These are phyloP conservation scores for Oncorhynchus kisutch DNA, from an alignment of 2,113 vertebrate genomes.

Conservation along the genomic window DNA sequence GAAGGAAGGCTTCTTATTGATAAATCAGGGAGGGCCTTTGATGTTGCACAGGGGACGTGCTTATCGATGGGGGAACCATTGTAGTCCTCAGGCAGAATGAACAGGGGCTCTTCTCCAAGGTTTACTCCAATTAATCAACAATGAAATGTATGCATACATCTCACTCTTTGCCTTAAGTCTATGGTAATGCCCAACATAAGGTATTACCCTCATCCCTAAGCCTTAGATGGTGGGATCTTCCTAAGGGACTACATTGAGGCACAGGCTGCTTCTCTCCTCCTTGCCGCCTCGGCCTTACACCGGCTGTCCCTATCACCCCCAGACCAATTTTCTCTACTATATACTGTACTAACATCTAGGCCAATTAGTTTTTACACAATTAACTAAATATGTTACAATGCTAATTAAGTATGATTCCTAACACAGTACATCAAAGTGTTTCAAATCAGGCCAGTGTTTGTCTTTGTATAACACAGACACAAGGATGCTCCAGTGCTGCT, in stretches of 20 bases:
- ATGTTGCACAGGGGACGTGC: conserved; percentile 94
- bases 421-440: conserved; percentile 29
- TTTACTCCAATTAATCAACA: conserved; percentile 84
- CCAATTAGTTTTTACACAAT: neutral
- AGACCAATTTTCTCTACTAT: neutral
- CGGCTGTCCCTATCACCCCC: neutral
- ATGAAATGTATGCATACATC: conserved; percentile 52
- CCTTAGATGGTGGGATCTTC: conserved; percentile 26
- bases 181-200: conserved; percentile 39
- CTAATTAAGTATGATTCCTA: conserved; percentile 28
- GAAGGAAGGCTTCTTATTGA: conserved; percentile 92
- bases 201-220: conserved; percentile 22
- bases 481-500: conserved; percentile 76
- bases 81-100: conserved; percentile 82
- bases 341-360: neutral
- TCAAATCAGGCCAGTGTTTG: neutral
- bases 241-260: conserved; percentile 2
- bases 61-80: conserved; percentile 89
- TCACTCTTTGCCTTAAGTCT: conserved; percentile 42
- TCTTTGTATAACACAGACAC: conserved; percentile 76
- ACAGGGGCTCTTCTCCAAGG: conserved; percentile 69
- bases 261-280: neutral
- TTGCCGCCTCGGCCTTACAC: neutral
- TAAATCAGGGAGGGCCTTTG: conserved; percentile 92
- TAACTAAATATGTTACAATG: conserved; percentile 14